Base-by-base conservation (phyloP, 2,113 vertebrate genomes). In the Zapornia atra region DNA sequence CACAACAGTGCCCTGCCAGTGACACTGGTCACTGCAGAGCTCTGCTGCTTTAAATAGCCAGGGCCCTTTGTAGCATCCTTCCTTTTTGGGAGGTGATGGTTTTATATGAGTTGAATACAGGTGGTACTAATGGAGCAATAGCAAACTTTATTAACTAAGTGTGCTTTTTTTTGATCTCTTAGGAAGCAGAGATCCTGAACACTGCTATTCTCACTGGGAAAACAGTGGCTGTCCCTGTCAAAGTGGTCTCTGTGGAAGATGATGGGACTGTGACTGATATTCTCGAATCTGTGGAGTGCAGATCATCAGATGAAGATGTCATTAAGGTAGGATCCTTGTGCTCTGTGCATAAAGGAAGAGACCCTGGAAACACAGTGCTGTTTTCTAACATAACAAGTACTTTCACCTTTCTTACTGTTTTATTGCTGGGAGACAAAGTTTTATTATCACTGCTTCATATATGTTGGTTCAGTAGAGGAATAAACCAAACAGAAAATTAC, bases 151-250 rank as follows among this genome's bases (percentile, higher is more conserved):
- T 48, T 25, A 10, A 88, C 8, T 11, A 31, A 21, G 6, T 8
- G 6, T 8, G 8, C 22, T 59, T 70, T 77, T 77, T 75, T 54
- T 82, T 88, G 12, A 9, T 92, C 66, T 95, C 93, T 17, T 68
- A 98, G 98, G 98, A 98, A 91, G 97, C 97, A 5, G 98, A 98
- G 88, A 98, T 98, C 82, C 97, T 99, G 96, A 99, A 99, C 95
- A 99, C 99, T 0, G 99, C 99, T 26, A 97, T 99, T 36, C 98
- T 99, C 82, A 99, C 98, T 2, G 99, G 98, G 71, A 98, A 98
- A 61, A 98, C 97, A 0, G 99, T 99, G 95, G 99, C 98, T 7
- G 98, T 99, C 29, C 98, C 99, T 15, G 98, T 99, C 73, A 98
- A 97, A 63, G 98, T 99, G 78, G 80, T 99, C n/a, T 98, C 98